Conservation (phyloP, 2,888 invertebrate species). For the Trissolcus japonicus region DNA sequence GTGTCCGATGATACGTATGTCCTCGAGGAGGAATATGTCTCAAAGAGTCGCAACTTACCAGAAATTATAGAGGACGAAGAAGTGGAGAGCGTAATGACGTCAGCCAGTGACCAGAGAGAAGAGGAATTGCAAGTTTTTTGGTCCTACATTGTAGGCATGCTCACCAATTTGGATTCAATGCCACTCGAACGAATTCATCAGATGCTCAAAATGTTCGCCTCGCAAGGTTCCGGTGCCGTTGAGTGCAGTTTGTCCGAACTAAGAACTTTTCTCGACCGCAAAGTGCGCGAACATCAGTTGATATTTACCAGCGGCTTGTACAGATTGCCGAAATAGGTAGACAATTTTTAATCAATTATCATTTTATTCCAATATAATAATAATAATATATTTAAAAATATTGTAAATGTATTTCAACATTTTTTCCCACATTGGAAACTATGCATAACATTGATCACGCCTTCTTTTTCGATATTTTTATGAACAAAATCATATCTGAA, state of each 20-base stretch:
- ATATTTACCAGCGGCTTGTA: slow-evolving; percentile 91
- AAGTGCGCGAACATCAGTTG: slow-evolving; percentile 93
- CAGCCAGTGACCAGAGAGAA: slow-evolving; percentile 94
- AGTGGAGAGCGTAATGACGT: slow-evolving; percentile 94
- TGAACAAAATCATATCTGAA: slow-evolving; percentile 92
- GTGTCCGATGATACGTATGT: slow-evolving; percentile 85
- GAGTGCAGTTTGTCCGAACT: slow-evolving; percentile 94
- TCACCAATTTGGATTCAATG: slow-evolving; percentile 94
- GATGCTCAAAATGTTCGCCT: slow-evolving; percentile 97
- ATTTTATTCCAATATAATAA: slow-evolving; percentile 3
- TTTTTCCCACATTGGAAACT: not conserved
- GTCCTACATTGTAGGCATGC: slow-evolving; percentile 98
- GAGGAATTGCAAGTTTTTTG: slow-evolving; percentile 96
- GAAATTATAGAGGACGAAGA: slow-evolving; percentile 91
- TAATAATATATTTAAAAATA: not conserved
- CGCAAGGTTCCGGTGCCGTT: slow-evolving; percentile 90
- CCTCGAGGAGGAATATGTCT: slow-evolving; percentile 82
- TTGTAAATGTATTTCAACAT: not conserved
- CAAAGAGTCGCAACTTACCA: slow-evolving; percentile 78
- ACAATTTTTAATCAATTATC: not conserved
- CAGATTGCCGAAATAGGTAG: slow-evolving; percentile 84
- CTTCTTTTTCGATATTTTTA: slow-evolving; percentile 91
- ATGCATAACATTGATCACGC: slow-evolving; percentile 29
- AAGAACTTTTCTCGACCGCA: slow-evolving; percentile 91
- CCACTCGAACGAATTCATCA: slow-evolving; percentile 95